Base-by-base conservation (phyloP, 2,888 invertebrate species). In the Euclidia mi region DNA sequence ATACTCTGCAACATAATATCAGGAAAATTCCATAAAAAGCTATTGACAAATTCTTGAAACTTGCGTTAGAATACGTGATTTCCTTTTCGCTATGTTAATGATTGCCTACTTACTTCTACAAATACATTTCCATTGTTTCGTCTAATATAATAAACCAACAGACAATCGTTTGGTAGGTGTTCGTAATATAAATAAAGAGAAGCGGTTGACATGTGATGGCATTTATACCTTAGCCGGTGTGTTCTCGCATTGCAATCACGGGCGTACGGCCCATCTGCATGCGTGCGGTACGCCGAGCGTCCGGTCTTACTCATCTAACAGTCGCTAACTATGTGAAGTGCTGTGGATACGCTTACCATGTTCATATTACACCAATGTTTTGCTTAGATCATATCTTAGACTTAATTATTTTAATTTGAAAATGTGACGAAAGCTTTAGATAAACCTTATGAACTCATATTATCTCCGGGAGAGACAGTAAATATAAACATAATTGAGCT, bases 231-330 rank as follows among this genome's bases (percentile, higher is more conserved):
- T 90, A 91, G 85, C 77, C 74, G 89, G 86, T 67, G 76, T 76
- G 86, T 84, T 91, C 91, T 89, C 84, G 92, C 86, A 93, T 93
- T 87, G 90, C 91, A 88, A 93, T 89, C 91, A 89, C 87, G 88
- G 20, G 66, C 71, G 79, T 48, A 12, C 65, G 71, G 78, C 78
- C 82, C 85, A 92, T 92, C 91, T 89, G 89, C 92, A 93, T 93
- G 94, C 91, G 81, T 77, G 78, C 72, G 73, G 85, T 82, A 81
- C 76, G 77, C 78, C 73, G 70, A 79, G 91, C 93, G 92, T 94
- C 94, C 94, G 94, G 93, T 88, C 85, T 88, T 91, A 90, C 91
- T 91, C 92, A 90, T 90, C 87, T 88, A 82, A 84, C 86, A 82
- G 76, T 84, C 81, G 81, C 79, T 84, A 81, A 82, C 86, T 86